Percentiles rank a stretch among this genome's conserved stretches.
These are phyloP conservation scores for Drosophila kohkoa DNA, from an alignment of 1,140 invertebrate genomes.

Conservation along the genomic window DNA sequence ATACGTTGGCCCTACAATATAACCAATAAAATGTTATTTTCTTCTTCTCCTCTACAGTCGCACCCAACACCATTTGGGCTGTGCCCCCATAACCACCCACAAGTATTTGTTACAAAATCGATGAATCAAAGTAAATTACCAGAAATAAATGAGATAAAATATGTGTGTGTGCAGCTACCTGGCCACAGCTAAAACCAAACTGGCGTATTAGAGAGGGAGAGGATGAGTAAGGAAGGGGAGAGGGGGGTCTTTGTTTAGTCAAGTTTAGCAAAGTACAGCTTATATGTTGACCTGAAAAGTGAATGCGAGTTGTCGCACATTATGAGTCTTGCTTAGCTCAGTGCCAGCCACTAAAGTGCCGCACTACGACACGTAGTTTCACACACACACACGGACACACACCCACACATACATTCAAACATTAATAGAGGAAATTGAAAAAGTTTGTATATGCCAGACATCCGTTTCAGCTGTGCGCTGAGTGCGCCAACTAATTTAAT, in stretches of 20 bases:
- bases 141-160: constrained; percentile 83
- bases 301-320: constrained; percentile 41
- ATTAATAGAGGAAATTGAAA: constrained; percentile 74
- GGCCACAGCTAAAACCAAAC: background rate
- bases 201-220: background rate
- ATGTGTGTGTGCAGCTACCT: constrained; percentile 57
- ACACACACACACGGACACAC: constrained; percentile 1
- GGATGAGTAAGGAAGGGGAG: background rate
- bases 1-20: constrained; percentile 41
- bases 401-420: constrained; percentile 25
- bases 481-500: constrained; percentile 79
- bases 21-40: constrained; percentile 68
- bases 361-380: constrained; percentile 36
- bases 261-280: constrained; percentile 45
- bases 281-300: constrained; percentile 62
- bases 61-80: background rate
- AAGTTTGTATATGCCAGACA: constrained; percentile 74
- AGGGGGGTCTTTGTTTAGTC: constrained; percentile 42
- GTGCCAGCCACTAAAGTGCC: constrained; percentile 53
- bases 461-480: constrained; percentile 72
- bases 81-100: background rate
- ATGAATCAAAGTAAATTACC: constrained; percentile 83
- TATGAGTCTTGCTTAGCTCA: constrained; percentile 47
- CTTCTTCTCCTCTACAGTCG: constrained; percentile 4
- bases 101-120: constrained; percentile 78